Percentiles rank a stretch among this genome's conserved stretches.
These are phyloP conservation scores for Caerostris extrusa DNA, from an alignment of 1,140 invertebrate species.

Conservation along the genomic window DNA sequence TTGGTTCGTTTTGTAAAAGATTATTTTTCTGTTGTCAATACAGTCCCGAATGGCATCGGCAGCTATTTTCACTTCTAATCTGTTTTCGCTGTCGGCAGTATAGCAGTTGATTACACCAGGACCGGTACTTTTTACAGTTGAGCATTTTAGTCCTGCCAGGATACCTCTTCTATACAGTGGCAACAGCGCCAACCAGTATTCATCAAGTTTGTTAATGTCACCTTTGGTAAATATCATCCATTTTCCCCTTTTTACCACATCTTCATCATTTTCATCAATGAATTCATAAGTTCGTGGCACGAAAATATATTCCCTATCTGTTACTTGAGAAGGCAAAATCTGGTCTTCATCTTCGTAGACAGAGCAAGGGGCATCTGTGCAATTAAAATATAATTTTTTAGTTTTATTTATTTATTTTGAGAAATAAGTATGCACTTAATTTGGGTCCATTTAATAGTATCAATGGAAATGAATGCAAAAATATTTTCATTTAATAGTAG, in stretches of 20 bases:
- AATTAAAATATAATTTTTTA: no score
- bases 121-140: not conserved
- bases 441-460: no score
- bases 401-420: no score
- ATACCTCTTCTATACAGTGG: not conserved
- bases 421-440: no score
- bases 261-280: not conserved
- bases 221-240: not conserved
- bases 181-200: not conserved
- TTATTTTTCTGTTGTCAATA: not conserved
- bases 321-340: not conserved
- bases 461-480: no score
- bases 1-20: slow-evolving; percentile 10
- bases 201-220: not conserved
- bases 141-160: not conserved
- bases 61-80: not conserved
- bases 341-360: no score
- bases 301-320: not conserved
- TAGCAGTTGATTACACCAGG: not conserved
- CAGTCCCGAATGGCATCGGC: not conserved
- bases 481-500: no score
- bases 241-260: not conserved
- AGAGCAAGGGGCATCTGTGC: no score
- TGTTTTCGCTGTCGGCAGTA: not conserved
- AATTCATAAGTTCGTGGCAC: not conserved